Base-by-base conservation (phyloP, 30 jellyfish, hydroid and myxozoan species). In the Cassiopea andromeda region DNA sequence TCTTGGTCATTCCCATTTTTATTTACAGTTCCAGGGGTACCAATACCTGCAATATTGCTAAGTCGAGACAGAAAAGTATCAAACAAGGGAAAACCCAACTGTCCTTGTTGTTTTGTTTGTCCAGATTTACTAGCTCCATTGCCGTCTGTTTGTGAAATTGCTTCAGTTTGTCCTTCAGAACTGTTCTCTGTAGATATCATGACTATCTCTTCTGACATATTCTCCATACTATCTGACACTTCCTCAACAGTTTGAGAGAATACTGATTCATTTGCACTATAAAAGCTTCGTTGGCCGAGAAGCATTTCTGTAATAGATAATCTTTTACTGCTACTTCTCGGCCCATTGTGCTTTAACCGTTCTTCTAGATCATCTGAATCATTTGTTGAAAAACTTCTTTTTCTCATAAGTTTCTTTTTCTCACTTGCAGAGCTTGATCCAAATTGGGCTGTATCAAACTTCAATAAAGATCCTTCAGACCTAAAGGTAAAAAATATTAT, bases 71-170 rank as follows among this genome's bases (percentile, higher is more conserved):
- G 82, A 50, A 92, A 96, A 15, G 98, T 64, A 73, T 89, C 92
- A 84, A 96, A 71, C 54, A 96, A 84, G 44, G 90, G 92, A 38
- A 82, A 90, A 64, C 90, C 90, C 73, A 94, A 64, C 77, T 94
- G 99, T 48, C 90, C 98, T 2, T 93, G 87, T 68, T 94, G 99
- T 27, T 98, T 73, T 45, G 85, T 86, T 60, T 93, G 87, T 84
- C 89, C 50, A 5, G 83, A 76, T n/a, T 74, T 76, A 7, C 74
- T 73, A 1, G 46, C 81, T 7, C 69, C 82, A 54, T 57, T 19
- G 1, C 74, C 91, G 15, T 70, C 79, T 60, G 44, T 68, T 48
- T 82, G 59, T 10, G 16, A 48, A 1, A n/a, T 77, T 45, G 48
- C 46, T 10, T 58, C 70, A 47, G 8, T 54, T 10, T 12, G 49